phyloP scores from a whole-genome alignment of 2,888 invertebrate genomes.

The Loripinus fragilis region DNA sequence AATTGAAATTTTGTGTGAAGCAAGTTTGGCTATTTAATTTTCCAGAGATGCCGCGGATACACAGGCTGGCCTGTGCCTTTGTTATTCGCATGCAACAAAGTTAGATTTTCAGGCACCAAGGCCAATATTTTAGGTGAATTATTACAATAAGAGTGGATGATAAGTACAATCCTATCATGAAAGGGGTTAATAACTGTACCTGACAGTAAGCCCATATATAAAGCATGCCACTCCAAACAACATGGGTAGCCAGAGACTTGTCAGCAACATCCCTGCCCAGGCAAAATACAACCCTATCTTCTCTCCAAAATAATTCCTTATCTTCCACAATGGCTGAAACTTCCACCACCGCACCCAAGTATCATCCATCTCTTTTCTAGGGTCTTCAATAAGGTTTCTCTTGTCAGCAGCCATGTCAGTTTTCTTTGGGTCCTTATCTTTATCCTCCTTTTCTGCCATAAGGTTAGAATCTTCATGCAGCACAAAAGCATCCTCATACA shows the following conservation, averaged over 20 bases:
- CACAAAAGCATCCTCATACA: slow-evolving; percentile 82
- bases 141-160: too few relatives aligned
- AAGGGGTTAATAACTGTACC: slow-evolving; percentile 67
- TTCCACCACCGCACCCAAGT: slow-evolving; percentile 78
- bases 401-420: slow-evolving; percentile 22
- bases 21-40: too few relatives aligned
- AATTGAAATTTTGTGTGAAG: too few relatives aligned
- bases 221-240: slow-evolving; percentile 83
- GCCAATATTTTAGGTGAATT: too few relatives aligned
- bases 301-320: slow-evolving; percentile 84
- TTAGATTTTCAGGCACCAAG: too few relatives aligned
- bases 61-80: too few relatives aligned
- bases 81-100: too few relatives aligned
- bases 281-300: slow-evolving; percentile 84
- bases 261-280: slow-evolving; percentile 83
- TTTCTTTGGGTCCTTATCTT: slow-evolving; percentile 33
- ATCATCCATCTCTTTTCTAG: slow-evolving; percentile 74
- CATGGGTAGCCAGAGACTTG: slow-evolving; percentile 83
- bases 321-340: slow-evolving; percentile 83
- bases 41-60: too few relatives aligned
- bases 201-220: slow-evolving; percentile 82
- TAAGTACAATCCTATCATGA: too few relatives aligned
- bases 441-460: slow-evolving; percentile 65
- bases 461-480: slow-evolving; percentile 82
- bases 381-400: slow-evolving; percentile 45